Conservation (phyloP, 2,888 invertebrate genomes). For the Bellardia pandia region DNA sequence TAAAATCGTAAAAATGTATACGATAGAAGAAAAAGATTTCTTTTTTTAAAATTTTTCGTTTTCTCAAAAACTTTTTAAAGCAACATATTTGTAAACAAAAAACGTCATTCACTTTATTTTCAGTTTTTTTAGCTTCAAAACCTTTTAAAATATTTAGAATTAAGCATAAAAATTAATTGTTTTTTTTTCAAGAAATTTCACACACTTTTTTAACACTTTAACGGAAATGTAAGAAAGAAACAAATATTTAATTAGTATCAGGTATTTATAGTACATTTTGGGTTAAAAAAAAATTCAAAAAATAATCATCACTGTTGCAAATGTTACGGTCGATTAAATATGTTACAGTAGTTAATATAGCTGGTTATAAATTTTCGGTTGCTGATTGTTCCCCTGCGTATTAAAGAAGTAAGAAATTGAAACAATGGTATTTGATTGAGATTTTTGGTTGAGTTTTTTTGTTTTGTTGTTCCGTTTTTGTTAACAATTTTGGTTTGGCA, state of each 20-base stretch:
- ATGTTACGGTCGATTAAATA: conserved; percentile 58
- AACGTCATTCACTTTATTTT: too few relatives aligned
- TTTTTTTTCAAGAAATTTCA: not conserved
- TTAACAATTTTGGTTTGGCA: conserved; percentile 45
- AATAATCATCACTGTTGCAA: conserved; percentile 59
- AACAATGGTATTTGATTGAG: conserved; percentile 52
- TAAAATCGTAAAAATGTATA: too few relatives aligned
- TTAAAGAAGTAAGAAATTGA: conserved; percentile 57
- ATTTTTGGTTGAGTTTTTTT: conserved; percentile 27
- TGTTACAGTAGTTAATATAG: conserved; percentile 9
- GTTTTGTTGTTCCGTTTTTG: conserved; percentile 20
- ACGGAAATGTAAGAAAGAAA: not conserved
- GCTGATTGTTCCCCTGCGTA: conserved; percentile 39
- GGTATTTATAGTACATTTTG: too few relatives aligned
- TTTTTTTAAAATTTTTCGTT: too few relatives aligned
- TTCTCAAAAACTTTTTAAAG: too few relatives aligned
- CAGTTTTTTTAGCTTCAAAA: too few relatives aligned
- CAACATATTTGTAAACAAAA: too few relatives aligned
- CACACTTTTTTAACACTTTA: conserved; percentile 34
- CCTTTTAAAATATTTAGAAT: too few relatives aligned
- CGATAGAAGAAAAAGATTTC: too few relatives aligned
- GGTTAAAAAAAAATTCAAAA: not conserved
- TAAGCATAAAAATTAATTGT: too few relatives aligned
- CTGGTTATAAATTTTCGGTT: not conserved
- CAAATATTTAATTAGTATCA: conserved; percentile 46